These are phyloP conservation scores for Tenthredo distinguenda DNA, from an alignment of 2,888 invertebrate species.

Conservation along the genomic window DNA sequence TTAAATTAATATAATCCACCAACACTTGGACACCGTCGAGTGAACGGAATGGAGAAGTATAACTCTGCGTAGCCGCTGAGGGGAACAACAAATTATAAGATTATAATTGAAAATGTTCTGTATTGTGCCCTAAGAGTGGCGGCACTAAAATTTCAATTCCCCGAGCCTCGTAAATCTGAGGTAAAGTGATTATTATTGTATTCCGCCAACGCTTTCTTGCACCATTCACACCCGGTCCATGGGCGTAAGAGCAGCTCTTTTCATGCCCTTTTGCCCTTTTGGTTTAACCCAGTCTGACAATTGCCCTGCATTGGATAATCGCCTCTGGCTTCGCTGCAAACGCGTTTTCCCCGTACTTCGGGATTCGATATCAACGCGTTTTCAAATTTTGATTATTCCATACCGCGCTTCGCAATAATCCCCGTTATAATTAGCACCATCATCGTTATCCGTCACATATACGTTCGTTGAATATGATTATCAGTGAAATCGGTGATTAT, in stretches of 20 bases:
- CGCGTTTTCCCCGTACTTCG: background rate
- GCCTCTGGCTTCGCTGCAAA: background rate
- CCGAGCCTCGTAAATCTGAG: slow-evolving; percentile 76
- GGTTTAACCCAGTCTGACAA: background rate
- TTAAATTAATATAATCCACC: slow-evolving; percentile 75
- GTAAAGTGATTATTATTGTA: slow-evolving; percentile 77
- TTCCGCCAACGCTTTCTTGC: slow-evolving; percentile 73
- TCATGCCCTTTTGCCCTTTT: background rate
- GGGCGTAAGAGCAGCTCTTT: slow-evolving; percentile 63
- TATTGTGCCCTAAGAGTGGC: slow-evolving; percentile 62
- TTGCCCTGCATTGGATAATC: background rate
- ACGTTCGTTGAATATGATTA: background rate
- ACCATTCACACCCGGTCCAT: slow-evolving; percentile 70
- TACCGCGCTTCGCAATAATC: background rate
- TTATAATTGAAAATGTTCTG: slow-evolving; percentile 76
- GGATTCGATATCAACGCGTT: background rate
- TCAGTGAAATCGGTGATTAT: background rate
- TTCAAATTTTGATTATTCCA: background rate
- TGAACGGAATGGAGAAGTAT: slow-evolving; percentile 26
- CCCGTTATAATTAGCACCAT: background rate
- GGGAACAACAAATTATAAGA: slow-evolving; percentile 75
- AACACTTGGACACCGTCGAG: slow-evolving; percentile 46
- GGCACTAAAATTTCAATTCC: slow-evolving; percentile 76
- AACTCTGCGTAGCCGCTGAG: slow-evolving; percentile 43
- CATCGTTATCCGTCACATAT: background rate